A percentile compares a stretch with the other conserved stretches of the same genome.
These are phyloP conservation scores for Beaufortia kweichowensis DNA, from an alignment of 2,113 vertebrate genomes.

Conservation along the genomic window DNA sequence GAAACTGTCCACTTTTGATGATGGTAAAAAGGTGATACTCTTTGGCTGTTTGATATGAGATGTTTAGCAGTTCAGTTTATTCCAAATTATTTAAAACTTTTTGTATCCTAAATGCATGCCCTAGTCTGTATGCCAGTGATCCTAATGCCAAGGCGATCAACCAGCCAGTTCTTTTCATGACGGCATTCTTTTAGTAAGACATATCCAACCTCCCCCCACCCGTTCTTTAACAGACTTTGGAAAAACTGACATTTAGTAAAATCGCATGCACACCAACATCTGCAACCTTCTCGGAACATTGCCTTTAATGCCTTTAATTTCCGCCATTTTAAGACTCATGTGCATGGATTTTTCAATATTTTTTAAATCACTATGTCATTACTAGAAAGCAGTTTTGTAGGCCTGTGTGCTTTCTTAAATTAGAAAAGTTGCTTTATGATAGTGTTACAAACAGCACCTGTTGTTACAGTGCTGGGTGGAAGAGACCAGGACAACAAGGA, in stretches of 20 bases:
- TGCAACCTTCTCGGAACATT: background rate
- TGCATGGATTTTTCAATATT: constrained; percentile 1
- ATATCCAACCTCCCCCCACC: background rate
- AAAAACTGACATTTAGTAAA: constrained; percentile 43
- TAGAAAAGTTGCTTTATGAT: background rate
- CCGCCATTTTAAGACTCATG: background rate
- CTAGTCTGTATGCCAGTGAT: background rate
- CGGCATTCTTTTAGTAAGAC: constrained; percentile 2
- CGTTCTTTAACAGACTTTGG: constrained; percentile 29
- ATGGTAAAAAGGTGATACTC: background rate
- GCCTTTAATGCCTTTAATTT: constrained; percentile 1
- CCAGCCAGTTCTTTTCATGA: constrained; percentile 13
- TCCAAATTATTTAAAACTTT: too few relatives aligned
- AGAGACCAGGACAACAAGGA: too few relatives aligned
- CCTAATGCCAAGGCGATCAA: background rate
- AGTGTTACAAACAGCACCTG: background rate
- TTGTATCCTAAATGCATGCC: too few relatives aligned
- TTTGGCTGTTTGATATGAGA: background rate
- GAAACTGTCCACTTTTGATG: background rate
- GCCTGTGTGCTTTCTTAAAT: background rate
- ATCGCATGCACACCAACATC: constrained; percentile 17
- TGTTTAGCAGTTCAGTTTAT: background rate
- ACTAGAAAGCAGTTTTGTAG: background rate
- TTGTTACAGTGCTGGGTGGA: too few relatives aligned
- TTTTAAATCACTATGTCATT: background rate